A percentile compares a stretch with the other conserved stretches of the same genome.
Evolutionary conservation across 2,113 vertebrate species (phyloP).

Genomic region (Anser cygnoides): DNA sequence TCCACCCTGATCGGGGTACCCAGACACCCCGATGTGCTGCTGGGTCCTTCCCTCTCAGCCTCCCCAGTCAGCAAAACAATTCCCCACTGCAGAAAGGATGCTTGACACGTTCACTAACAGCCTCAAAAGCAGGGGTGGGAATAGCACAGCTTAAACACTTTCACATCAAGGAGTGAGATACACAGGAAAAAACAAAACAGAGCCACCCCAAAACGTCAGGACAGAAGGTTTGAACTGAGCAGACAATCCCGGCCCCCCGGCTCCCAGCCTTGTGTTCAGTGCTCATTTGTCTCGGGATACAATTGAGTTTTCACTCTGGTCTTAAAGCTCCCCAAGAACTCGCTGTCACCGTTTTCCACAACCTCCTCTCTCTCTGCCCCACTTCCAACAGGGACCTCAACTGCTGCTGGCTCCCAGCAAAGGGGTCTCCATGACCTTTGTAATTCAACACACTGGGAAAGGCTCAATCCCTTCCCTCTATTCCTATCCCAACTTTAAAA

Average conservation of each 20-base stretch:
- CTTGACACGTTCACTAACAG: not conserved
- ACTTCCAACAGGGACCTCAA: not conserved
- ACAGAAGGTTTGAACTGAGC: not conserved
- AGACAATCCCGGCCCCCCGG: not conserved
- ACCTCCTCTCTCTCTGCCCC: not conserved
- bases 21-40: too few species aligned
- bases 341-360: not conserved
- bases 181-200: not conserved
- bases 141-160: not conserved
- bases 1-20: too few species aligned
- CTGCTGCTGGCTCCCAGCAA: slow-evolving; percentile 14
- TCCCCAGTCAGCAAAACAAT: not conserved
- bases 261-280: not conserved
- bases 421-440: slow-evolving; percentile 47
- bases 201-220: not conserved
- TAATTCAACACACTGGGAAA: slow-evolving; percentile 63
- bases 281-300: not conserved
- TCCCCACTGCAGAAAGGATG: too few species aligned
- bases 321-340: not conserved
- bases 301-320: slow-evolving; percentile 1
- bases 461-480: slow-evolving; percentile 34
- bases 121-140: not conserved
- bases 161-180: not conserved
- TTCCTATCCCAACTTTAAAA: slow-evolving; percentile 53
- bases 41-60: not conserved